Percentiles rank a stretch among this genome's conserved stretches.
phyloP scores from a whole-genome alignment of 37 sponge, comb jelly and placozoan species.

The Ianthella basta region DNA sequence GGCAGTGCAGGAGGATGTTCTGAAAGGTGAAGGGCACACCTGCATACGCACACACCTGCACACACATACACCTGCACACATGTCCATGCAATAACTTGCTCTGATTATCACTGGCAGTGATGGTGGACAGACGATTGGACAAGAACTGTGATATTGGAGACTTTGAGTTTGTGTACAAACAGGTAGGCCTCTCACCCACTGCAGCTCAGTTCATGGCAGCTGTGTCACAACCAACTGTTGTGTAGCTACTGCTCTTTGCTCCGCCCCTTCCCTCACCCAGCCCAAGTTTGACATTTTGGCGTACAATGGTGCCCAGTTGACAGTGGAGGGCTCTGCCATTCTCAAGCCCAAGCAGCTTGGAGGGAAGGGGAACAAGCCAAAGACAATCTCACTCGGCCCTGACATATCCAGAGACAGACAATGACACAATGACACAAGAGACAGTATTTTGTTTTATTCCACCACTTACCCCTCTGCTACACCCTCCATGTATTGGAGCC shows the following conservation, averaged over 20 bases:
- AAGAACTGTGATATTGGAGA: conserved; percentile 70
- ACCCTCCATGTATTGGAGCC: no score
- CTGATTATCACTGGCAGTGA: conserved; percentile 43
- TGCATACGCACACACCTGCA: not conserved
- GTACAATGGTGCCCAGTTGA: conserved; percentile 76
- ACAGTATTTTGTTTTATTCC: no score
- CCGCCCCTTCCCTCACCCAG: conserved; percentile 31
- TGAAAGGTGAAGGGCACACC: conserved; percentile 24
- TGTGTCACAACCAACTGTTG: no score
- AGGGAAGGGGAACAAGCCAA: no score
- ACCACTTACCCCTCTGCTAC: no score
- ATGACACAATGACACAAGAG: no score
- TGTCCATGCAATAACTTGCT: not conserved
- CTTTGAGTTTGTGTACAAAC: conserved; percentile 85
- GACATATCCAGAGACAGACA: no score
- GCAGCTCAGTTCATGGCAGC: not conserved
- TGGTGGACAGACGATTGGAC: conserved; percentile 66
- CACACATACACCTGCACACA: not conserved
- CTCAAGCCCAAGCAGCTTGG: not conserved
- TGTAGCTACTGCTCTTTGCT: not conserved
- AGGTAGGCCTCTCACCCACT: conserved; percentile 43
- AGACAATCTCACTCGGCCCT: no score
- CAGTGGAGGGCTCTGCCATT: conserved; percentile 74
- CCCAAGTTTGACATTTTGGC: conserved; percentile 60
- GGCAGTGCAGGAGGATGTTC: conserved; percentile 78